phyloP scores from a whole-genome alignment of 2,888 invertebrate species.

The Agonopterix heracliana region DNA sequence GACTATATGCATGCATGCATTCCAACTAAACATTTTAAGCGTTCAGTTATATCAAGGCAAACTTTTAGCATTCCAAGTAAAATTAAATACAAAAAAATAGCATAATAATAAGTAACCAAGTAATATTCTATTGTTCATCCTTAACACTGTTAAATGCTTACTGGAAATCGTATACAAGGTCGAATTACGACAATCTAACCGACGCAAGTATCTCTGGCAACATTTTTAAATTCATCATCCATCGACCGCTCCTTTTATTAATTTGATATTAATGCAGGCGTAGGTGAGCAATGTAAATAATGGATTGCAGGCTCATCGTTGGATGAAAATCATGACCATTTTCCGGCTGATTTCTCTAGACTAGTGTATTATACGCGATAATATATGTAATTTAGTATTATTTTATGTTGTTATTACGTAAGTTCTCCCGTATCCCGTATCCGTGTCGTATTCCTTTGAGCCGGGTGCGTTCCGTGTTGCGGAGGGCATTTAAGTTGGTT shows the following conservation, averaged over 20 bases:
- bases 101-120: too few relatives aligned
- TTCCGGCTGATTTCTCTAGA: slow-evolving; percentile 8
- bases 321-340: background rate
- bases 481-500: too few relatives aligned
- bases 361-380: background rate
- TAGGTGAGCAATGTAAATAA: slow-evolving; percentile 1
- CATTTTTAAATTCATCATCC: slow-evolving; percentile 6
- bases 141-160: slow-evolving; percentile 35
- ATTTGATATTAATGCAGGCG: background rate
- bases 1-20: too few relatives aligned
- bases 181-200: slow-evolving; percentile 24
- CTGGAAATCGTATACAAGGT: slow-evolving; percentile 41
- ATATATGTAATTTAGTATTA: too few relatives aligned
- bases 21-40: too few relatives aligned
- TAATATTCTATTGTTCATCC: slow-evolving; percentile 28
- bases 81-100: too few relatives aligned
- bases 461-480: too few relatives aligned
- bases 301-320: background rate
- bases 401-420: too few relatives aligned
- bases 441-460: too few relatives aligned
- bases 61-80: too few relatives aligned
- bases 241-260: slow-evolving; percentile 7
- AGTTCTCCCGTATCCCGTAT: too few relatives aligned
- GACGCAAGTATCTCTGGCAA: slow-evolving; percentile 5
- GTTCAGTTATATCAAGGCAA: too few relatives aligned